Evolutionary conservation across 1,140 invertebrate genomes (phyloP).

Genomic region (Brachionus calyciflorus): DNA sequence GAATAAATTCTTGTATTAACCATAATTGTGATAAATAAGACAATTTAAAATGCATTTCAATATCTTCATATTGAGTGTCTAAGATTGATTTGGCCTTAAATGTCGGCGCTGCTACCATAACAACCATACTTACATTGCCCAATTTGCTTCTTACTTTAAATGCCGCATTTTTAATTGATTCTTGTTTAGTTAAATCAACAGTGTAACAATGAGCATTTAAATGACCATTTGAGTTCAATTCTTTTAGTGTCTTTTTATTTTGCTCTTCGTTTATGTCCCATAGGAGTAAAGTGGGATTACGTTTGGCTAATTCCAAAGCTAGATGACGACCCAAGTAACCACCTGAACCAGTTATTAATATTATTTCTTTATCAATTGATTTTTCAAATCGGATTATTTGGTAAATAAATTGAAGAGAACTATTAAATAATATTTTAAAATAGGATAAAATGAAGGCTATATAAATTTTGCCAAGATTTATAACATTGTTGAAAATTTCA

Average conservation of each 20-base stretch:
- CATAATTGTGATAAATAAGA: constrained; percentile 26
- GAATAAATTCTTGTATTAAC: constrained; percentile 18
- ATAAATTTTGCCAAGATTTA: no score
- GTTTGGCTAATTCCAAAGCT: constrained; percentile 25
- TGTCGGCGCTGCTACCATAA: constrained; percentile 12
- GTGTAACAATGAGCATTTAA: neutral
- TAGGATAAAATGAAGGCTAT: no score
- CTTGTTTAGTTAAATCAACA: constrained; percentile 19
- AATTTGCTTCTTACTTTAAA: neutral
- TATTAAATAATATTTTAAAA: no score
- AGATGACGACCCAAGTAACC: constrained; percentile 31
- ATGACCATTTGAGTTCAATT: neutral
- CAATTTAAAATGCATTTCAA: constrained; percentile 28
- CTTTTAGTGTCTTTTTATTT: neutral
- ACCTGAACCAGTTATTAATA: constrained; percentile 38
- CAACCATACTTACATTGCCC: neutral
- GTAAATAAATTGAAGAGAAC: no score
- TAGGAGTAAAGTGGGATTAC: neutral
- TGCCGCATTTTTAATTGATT: neutral
- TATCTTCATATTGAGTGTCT: neutral
- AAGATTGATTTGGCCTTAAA: constrained; percentile 13
- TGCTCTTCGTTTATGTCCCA: constrained; percentile 35
- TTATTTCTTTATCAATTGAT: constrained; percentile 20
- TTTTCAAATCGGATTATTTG: neutral
- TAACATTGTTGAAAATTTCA: no score